These are phyloP conservation scores for Bufotes viridis DNA, from an alignment of 2,797 vertebrate species.

Conservation along the genomic window DNA sequence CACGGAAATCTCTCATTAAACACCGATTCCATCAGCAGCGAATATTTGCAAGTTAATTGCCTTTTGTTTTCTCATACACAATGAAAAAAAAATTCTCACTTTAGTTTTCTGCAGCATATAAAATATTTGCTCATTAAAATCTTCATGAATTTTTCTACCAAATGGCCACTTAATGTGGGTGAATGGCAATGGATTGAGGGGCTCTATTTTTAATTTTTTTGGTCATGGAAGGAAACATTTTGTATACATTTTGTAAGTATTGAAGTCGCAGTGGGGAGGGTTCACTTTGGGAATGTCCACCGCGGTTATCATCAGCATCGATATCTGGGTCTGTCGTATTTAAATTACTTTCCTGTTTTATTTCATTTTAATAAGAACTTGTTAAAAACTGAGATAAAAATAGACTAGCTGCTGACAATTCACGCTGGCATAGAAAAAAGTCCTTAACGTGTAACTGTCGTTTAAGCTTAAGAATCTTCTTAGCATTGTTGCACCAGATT, in stretches of 20 bases:
- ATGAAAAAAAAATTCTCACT: conserved; percentile 4
- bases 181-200: not conserved
- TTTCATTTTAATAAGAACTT: not conserved
- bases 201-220: not conserved
- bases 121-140: conserved; percentile 45
- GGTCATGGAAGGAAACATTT: not conserved
- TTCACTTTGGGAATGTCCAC: not conserved
- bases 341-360: not conserved
- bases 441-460: no score
- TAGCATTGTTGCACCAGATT: no score
- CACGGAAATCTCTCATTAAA: conserved; percentile 38
- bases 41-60: conserved; percentile 40
- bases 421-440: not conserved
- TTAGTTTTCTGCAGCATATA: not conserved
- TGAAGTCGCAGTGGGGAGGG: not conserved
- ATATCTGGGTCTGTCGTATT: not conserved
- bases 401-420: not conserved
- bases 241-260: not conserved
- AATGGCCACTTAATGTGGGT: conserved; percentile 13
- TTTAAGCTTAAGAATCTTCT: no score
- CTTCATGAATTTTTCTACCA: not conserved
- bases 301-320: not conserved
- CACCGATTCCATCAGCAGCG: conserved; percentile 20
- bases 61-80: conserved; percentile 26
- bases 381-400: not conserved